phyloP scores from a whole-genome alignment of 2,797 vertebrate species.

The Sebastiscus albofasciatus region DNA sequence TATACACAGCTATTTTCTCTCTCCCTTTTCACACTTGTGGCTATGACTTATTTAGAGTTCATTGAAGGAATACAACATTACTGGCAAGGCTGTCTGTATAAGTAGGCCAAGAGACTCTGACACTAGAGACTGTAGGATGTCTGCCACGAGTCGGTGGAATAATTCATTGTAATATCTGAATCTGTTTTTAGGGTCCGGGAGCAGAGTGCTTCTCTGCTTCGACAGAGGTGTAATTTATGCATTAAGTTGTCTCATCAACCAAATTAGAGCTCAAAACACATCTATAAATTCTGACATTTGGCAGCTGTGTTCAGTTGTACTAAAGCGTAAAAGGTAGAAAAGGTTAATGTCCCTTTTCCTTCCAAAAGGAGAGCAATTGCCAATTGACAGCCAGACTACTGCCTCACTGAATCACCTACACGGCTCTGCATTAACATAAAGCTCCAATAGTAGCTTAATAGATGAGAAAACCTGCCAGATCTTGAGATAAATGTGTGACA shows the following conservation, averaged over 20 bases:
- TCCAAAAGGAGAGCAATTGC: conserved; percentile 37
- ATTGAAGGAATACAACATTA: conserved; percentile 75
- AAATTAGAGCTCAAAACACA: conserved; percentile 52
- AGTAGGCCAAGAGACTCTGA: conserved; percentile 71
- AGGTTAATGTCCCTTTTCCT: conserved; percentile 50
- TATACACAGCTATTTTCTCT: conserved; percentile 45
- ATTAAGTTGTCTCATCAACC: conserved; percentile 58
- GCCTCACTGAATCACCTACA: conserved; percentile 25
- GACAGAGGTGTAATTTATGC: conserved; percentile 62
- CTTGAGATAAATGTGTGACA: conserved; percentile 44
- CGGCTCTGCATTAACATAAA: conserved; percentile 49
- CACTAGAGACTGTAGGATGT: conserved; percentile 69
- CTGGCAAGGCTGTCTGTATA: conserved; percentile 73
- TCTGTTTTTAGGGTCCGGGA: conserved; percentile 60
- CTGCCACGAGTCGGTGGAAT: conserved; percentile 66
- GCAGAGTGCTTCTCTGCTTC: conserved; percentile 44
- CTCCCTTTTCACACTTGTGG: conserved; percentile 61
- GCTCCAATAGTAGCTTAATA: conserved; percentile 21
- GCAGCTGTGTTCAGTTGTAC: conserved; percentile 19
- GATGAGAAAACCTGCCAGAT: conserved; percentile 26
- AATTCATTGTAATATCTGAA: conserved; percentile 69
- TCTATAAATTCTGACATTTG: conserved; percentile 40
- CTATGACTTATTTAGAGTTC: conserved; percentile 79
- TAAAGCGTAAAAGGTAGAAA: conserved; percentile 29
- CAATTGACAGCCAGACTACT: conserved; percentile 5